phyloP scores from a whole-genome alignment of 2,888 invertebrate species.

The Rhagophthalmus giganteus region DNA sequence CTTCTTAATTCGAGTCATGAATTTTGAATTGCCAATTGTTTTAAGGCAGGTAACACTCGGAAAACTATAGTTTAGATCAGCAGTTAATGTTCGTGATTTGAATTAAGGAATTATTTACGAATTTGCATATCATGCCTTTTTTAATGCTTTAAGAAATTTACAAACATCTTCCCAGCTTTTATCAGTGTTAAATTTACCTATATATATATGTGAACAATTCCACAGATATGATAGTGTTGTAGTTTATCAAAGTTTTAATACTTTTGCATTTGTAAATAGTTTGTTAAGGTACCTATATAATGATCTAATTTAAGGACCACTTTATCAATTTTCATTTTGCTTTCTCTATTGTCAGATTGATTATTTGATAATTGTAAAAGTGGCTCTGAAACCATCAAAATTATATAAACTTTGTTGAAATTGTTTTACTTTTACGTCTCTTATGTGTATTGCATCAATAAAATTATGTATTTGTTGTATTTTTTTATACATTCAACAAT shows the following conservation, averaged over 20 bases:
- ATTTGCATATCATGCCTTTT: conserved; percentile 4
- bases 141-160: too few relatives aligned
- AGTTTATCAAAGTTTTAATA: conserved; percentile 9
- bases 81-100: too few relatives aligned
- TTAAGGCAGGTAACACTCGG: not conserved
- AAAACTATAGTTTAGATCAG: too few relatives aligned
- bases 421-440: conserved; percentile 13
- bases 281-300: conserved; percentile 9
- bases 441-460: conserved; percentile 12
- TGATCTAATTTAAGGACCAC: conserved; percentile 3
- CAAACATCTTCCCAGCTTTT: too few relatives aligned
- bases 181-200: too few relatives aligned
- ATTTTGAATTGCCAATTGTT: not conserved
- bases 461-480: conserved; percentile 18
- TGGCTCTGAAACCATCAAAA: conserved; percentile 6
- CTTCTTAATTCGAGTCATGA: not conserved
- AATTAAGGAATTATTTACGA: not conserved
- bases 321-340: too few relatives aligned
- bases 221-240: too few relatives aligned
- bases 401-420: conserved; percentile 12
- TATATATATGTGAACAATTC: too few relatives aligned
- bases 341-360: too few relatives aligned
- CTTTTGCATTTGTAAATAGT: conserved; percentile 15
- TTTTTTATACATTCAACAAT: not conserved
- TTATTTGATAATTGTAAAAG: too few relatives aligned